phyloP scores from a whole-genome alignment of 1,140 invertebrate genomes.

The Meteorus sp. region DNA sequence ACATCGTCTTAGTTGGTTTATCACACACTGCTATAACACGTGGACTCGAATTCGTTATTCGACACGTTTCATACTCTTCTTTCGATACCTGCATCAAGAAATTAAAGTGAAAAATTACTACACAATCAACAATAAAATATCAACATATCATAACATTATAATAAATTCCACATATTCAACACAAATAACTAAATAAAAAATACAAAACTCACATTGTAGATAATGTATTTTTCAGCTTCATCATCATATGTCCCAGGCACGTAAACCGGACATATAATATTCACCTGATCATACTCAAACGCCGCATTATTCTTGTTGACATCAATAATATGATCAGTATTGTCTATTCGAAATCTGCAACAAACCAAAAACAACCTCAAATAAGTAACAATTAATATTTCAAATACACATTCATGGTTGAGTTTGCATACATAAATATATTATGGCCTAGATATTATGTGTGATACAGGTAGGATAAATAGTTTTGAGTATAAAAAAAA shows the following conservation, averaged over 20 bases:
- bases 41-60: conserved; percentile 91
- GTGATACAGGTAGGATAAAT: conserved; percentile 31
- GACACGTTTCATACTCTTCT: conserved; percentile 93
- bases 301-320: conserved; percentile 91
- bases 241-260: conserved; percentile 83
- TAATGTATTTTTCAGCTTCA: conserved; percentile 92
- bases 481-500: conserved; percentile 34
- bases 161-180: no score
- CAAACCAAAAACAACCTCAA: conserved; percentile 42
- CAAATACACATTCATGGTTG: conserved; percentile 1
- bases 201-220: conserved; percentile 85
- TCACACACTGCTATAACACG: conserved; percentile 93
- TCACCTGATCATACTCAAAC: conserved; percentile 94
- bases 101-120: neutral
- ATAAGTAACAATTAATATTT: conserved; percentile 17
- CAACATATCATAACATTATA: no score
- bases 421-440: neutral
- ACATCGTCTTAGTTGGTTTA: conserved; percentile 91
- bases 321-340: conserved; percentile 95
- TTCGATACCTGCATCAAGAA: conserved; percentile 84
- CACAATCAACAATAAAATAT: neutral
- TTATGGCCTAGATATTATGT: no score
- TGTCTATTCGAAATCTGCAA: conserved; percentile 95
- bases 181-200: no score
- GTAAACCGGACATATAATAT: conserved; percentile 93